These are phyloP conservation scores for Dinothrombium tinctorium DNA, from an alignment of 1,140 invertebrate genomes.

Conservation along the genomic window DNA sequence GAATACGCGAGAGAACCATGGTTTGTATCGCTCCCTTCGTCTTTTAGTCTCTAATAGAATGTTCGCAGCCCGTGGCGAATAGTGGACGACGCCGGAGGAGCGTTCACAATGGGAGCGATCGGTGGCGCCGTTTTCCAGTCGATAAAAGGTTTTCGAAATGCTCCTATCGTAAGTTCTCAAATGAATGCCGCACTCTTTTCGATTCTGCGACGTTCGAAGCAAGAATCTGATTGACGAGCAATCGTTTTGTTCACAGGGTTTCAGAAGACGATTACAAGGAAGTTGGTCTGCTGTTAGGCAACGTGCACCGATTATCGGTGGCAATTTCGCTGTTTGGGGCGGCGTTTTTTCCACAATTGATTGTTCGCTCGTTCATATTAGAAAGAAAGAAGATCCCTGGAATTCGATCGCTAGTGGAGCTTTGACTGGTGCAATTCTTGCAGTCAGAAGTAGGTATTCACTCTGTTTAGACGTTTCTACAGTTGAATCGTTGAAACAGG, in stretches of 20 bases:
- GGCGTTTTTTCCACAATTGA: conserved; percentile 93
- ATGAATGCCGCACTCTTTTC: neutral
- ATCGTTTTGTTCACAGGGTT: conserved; percentile 20
- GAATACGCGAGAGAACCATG: too few species aligned
- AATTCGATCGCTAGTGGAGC: conserved; percentile 93
- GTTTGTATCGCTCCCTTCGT: too few species aligned
- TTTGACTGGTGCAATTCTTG: conserved; percentile 75
- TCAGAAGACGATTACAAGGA: conserved; percentile 30
- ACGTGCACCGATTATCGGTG: conserved; percentile 68
- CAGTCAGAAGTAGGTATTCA: conserved; percentile 44
- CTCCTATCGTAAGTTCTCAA: conserved; percentile 34
- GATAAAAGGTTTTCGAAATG: conserved; percentile 90
- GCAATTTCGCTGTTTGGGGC: conserved; percentile 76
- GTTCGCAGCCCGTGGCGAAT: conserved; percentile 96
- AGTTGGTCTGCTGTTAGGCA: conserved; percentile 64
- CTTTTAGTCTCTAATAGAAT: too few species aligned
- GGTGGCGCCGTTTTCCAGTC: conserved; percentile 89
- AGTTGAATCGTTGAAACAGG: conserved; percentile 22
- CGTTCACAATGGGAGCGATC: conserved; percentile 93
- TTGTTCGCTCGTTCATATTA: conserved; percentile 71
- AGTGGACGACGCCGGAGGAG: conserved; percentile 89
- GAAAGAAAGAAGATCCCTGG: conserved; percentile 95
- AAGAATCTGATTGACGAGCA: neutral
- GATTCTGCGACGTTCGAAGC: neutral
- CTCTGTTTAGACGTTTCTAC: neutral